A percentile compares a stretch with the other conserved stretches of the same genome.
Evolutionary conservation across 2,888 invertebrate species (phyloP).

Genomic region (Blastobasis adustella): DNA sequence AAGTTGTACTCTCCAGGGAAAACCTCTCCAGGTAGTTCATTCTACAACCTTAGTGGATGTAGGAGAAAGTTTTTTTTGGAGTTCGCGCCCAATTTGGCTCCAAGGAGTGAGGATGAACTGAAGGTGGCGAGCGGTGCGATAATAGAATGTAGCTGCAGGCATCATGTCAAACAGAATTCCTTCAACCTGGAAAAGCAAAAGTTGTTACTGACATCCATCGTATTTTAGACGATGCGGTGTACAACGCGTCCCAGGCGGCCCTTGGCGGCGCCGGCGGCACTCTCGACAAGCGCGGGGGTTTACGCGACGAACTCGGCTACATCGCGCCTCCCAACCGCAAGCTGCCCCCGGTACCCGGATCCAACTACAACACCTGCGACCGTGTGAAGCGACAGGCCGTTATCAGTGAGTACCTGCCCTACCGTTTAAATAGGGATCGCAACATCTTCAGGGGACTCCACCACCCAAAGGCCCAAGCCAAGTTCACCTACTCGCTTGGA

Average conservation of each 20-base stretch:
- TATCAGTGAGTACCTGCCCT: constrained; percentile 82
- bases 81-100: too few species aligned
- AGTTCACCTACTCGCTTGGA: too few species aligned
- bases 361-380: constrained; percentile 95
- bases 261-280: constrained; percentile 80
- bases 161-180: background rate
- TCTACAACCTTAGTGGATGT: too few species aligned
- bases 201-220: background rate
- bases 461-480: too few species aligned
- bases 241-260: constrained; percentile 86
- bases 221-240: constrained; percentile 87
- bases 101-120: too few species aligned
- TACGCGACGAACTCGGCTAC: constrained; percentile 92
- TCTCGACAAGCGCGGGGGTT: constrained; percentile 85
- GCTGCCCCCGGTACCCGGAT: constrained; percentile 93
- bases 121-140: too few species aligned
- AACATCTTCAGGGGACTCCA: too few species aligned
- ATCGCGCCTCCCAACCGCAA: constrained; percentile 95
- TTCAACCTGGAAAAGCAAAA: background rate
- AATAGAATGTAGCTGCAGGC: too few species aligned
- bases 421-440: background rate
- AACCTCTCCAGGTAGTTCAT: too few species aligned
- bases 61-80: too few species aligned
- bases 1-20: too few species aligned
- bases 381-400: constrained; percentile 95